These are phyloP conservation scores for Linnaemya vulpina DNA, from an alignment of 2,888 invertebrate genomes.

Conservation along the genomic window DNA sequence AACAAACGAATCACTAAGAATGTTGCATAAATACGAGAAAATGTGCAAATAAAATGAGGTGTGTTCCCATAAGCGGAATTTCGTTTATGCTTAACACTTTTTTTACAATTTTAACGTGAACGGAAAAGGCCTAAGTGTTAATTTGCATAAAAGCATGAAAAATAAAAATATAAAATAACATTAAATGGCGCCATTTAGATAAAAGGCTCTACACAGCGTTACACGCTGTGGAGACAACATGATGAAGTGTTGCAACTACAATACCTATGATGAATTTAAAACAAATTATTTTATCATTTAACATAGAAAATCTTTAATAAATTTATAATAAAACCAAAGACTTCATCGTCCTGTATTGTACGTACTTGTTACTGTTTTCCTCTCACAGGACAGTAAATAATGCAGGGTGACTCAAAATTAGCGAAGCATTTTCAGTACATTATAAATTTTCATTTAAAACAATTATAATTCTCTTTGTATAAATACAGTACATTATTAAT, in stretches of 20 bases:
- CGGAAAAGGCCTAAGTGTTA: conserved; percentile 62
- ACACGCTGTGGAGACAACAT: not conserved
- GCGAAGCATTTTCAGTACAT: too few species aligned
- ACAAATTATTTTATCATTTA: conserved; percentile 1
- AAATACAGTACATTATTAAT: too few species aligned
- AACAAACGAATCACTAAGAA: conserved; percentile 45
- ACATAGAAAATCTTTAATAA: not conserved
- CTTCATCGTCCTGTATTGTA: too few species aligned
- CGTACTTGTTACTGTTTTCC: too few species aligned
- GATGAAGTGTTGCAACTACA: conserved; percentile 4
- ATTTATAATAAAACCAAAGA: conserved; percentile 18
- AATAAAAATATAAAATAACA: not conserved
- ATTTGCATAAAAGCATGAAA: conserved; percentile 55
- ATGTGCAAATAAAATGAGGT: conserved; percentile 53
- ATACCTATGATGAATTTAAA: conserved; percentile 16
- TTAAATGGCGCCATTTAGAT: conserved; percentile 57
- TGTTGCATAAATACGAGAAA: conserved; percentile 50
- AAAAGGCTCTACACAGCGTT: conserved; percentile 17
- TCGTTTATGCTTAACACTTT: conserved; percentile 35
- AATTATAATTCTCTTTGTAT: too few species aligned
- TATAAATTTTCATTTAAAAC: too few species aligned
- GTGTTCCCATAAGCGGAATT: conserved; percentile 59
- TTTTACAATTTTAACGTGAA: conserved; percentile 33
- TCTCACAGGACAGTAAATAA: too few species aligned
- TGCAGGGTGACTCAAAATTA: too few species aligned